These are phyloP conservation scores for Myripristis murdjan DNA, from an alignment of 2,797 vertebrate species.

Conservation along the genomic window DNA sequence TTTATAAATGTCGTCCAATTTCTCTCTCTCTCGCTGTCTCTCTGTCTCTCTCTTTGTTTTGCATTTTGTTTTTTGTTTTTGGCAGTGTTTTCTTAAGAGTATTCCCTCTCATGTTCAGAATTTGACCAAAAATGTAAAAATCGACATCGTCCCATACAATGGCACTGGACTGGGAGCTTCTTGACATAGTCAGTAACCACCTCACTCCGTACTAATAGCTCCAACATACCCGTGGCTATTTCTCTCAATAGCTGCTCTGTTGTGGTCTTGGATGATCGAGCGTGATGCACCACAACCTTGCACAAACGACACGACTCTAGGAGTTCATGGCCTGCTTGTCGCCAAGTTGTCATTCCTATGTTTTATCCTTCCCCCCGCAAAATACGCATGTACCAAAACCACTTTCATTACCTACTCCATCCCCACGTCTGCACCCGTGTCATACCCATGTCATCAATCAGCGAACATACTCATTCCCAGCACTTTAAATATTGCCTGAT, in stretches of 20 bases:
- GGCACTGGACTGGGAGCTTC: constrained; percentile 34
- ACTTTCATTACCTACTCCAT: background rate
- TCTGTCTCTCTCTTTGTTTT: too few relatives aligned
- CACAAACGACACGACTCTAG: constrained; percentile 32
- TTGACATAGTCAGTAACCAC: constrained; percentile 40
- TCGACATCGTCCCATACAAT: constrained; percentile 38
- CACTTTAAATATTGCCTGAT: background rate
- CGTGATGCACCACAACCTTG: constrained; percentile 36
- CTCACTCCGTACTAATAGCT: constrained; percentile 46
- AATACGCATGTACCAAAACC: background rate
- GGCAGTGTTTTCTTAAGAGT: constrained; percentile 21
- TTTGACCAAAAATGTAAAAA: constrained; percentile 56
- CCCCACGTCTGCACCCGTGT: too few relatives aligned
- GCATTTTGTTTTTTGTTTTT: constrained; percentile 20
- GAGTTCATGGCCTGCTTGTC: constrained; percentile 34
- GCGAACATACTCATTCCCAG: background rate
- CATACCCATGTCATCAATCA: too few relatives aligned
- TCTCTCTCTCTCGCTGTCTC: background rate
- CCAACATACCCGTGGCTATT: constrained; percentile 51
- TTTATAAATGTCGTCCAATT: constrained; percentile 37
- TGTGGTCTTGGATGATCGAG: constrained; percentile 51
- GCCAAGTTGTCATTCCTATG: background rate
- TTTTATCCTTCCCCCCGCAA: background rate
- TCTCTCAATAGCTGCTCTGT: constrained; percentile 49
- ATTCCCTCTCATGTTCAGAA: constrained; percentile 41